These are phyloP conservation scores for Ambastaia sidthimunki DNA, from an alignment of 2,797 vertebrate species.

Conservation along the genomic window DNA sequence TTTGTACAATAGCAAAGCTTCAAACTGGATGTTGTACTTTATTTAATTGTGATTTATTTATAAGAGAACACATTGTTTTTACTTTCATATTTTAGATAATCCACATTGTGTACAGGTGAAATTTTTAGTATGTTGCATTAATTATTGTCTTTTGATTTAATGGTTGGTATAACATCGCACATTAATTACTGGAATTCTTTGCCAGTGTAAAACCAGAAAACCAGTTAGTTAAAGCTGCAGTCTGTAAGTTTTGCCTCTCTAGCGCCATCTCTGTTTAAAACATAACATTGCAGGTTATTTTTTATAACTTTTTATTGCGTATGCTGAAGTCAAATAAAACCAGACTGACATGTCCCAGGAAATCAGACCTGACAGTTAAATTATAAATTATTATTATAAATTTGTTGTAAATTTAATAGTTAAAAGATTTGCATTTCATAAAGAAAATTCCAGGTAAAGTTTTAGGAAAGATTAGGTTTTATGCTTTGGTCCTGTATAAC, in stretches of 20 bases:
- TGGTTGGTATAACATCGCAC: not conserved
- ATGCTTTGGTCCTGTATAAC: not conserved
- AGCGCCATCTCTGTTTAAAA: no score
- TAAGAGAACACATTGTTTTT: not conserved
- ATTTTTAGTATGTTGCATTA: not conserved
- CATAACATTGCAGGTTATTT: no score
- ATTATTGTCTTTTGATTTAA: not conserved
- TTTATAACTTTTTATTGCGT: no score
- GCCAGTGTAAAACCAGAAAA: no score
- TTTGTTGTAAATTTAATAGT: not conserved
- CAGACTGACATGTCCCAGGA: no score
- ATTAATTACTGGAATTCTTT: not conserved
- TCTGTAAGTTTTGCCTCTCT: no score
- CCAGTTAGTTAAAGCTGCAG: no score
- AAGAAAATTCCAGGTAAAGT: no score
- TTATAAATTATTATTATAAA: no score
- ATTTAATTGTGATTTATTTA: not conserved
- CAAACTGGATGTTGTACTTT: not conserved
- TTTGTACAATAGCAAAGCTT: conserved; percentile 43
- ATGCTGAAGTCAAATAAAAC: no score
- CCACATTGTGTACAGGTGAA: not conserved
- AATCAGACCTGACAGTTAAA: no score
- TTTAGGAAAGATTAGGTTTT: not conserved
- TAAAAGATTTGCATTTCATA: not conserved
- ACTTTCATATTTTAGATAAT: not conserved